These are phyloP conservation scores for Tetranychus piercei DNA, from an alignment of 2,888 invertebrate genomes.

Conservation along the genomic window DNA sequence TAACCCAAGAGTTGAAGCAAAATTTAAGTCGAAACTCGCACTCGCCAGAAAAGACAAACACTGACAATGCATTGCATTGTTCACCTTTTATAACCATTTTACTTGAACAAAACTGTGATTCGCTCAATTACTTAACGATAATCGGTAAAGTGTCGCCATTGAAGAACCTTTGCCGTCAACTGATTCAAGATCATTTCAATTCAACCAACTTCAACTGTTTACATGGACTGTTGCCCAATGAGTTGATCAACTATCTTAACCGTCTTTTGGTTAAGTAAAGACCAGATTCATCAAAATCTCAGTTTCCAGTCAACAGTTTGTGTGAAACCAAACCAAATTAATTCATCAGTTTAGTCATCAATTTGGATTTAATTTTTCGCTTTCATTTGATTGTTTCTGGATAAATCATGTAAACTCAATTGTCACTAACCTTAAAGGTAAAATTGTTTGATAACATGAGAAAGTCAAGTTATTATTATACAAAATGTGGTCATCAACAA, in stretches of 20 bases:
- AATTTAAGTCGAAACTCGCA: background rate
- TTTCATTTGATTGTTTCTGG: too few species aligned
- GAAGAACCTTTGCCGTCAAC: constrained; percentile 4
- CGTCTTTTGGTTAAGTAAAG: background rate
- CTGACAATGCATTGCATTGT: background rate
- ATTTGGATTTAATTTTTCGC: too few species aligned
- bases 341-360: too few species aligned
- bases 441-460: too few species aligned
- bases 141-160: constrained; percentile 1
- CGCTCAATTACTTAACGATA: background rate
- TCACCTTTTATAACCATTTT: background rate
- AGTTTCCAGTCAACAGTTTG: too few species aligned
- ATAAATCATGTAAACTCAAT: too few species aligned
- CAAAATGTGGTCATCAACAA: background rate
- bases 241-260: background rate
- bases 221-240: background rate
- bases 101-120: background rate
- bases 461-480: too few species aligned
- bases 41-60: too few species aligned
- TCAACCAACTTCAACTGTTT: background rate
- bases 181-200: constrained; percentile 2
- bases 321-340: too few species aligned
- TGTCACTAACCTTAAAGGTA: too few species aligned
- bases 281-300: background rate
- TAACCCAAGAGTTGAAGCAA: background rate